phyloP scores from a whole-genome alignment of 2,888 invertebrate genomes.

The Athalia cordata region DNA sequence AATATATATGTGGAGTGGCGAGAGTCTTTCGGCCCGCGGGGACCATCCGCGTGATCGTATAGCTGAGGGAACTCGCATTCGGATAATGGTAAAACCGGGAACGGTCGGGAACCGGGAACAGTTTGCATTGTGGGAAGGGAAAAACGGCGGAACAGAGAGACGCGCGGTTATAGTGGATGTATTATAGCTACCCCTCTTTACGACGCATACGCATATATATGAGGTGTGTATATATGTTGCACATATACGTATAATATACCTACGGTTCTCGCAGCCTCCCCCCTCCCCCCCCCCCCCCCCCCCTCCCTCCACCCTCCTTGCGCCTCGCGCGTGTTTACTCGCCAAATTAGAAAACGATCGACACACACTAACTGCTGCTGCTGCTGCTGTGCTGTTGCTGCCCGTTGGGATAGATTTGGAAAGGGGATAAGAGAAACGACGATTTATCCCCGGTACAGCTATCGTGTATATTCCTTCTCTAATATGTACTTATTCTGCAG shows the following conservation, averaged over 20 bases:
- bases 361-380: constrained; percentile 58
- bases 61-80: not conserved
- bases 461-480: not conserved
- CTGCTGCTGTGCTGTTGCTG: not conserved
- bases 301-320: too few relatives aligned
- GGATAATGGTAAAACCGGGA: not conserved
- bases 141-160: too few relatives aligned
- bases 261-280: not conserved
- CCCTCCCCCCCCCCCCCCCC: too few relatives aligned
- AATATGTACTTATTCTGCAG: too few relatives aligned
- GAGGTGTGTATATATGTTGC: not conserved
- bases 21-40: constrained; percentile 30
- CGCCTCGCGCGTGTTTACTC: constrained; percentile 68
- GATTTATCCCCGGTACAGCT: not conserved
- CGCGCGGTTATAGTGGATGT: too few relatives aligned
- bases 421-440: too few relatives aligned
- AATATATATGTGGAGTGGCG: constrained; percentile 16
- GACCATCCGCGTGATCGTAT: constrained; percentile 1
- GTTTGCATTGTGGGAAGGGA: constrained; percentile 6
- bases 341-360: constrained; percentile 72
- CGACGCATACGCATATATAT: too few relatives aligned
- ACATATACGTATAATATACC: constrained; percentile 23
- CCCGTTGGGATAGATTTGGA: too few relatives aligned
- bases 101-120: not conserved
- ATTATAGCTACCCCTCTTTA: too few relatives aligned